Percentiles rank a stretch among this genome's conserved stretches.
These are phyloP conservation scores for Chrysolina haemoptera DNA, from an alignment of 2,888 invertebrate species.

Conservation along the genomic window DNA sequence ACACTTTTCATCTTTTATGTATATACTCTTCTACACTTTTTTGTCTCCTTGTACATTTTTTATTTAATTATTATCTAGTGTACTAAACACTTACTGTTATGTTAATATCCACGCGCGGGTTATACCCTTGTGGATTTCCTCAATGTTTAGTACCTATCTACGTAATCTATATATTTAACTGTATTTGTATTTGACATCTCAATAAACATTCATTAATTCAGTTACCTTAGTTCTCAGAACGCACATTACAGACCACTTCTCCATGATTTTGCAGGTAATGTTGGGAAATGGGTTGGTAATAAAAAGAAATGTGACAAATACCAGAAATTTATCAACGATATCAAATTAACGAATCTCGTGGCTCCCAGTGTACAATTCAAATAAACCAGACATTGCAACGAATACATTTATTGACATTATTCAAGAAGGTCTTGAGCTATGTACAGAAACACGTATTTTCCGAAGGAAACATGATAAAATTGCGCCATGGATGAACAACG, in stretches of 20 bases:
- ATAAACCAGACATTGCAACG: neutral
- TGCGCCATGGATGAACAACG: slow-evolving; percentile 2
- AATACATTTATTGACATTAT: slow-evolving; percentile 2
- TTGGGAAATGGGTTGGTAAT: neutral
- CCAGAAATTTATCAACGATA: neutral
- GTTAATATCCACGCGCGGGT: too few relatives aligned
- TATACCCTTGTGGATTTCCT: too few relatives aligned
- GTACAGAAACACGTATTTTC: neutral
- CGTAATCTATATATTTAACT: too few relatives aligned
- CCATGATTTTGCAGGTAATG: neutral
- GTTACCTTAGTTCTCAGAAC: neutral
- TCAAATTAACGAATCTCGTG: neutral
- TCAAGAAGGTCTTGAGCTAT: neutral
- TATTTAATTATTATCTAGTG: too few relatives aligned
- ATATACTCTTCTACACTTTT: too few relatives aligned
- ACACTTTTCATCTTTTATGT: too few relatives aligned
- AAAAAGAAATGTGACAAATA: slow-evolving; percentile 4
- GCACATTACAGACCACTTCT: neutral
- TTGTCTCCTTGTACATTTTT: too few relatives aligned
- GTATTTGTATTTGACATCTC: too few relatives aligned
- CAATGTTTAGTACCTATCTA: too few relatives aligned
- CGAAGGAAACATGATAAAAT: slow-evolving; percentile 1
- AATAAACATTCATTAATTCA: too few relatives aligned
- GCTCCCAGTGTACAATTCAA: neutral
- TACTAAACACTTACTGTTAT: too few relatives aligned